Evolutionary conservation across 2,113 vertebrate genomes (phyloP).

Genomic region (Sminthopsis crassicaudata): DNA sequence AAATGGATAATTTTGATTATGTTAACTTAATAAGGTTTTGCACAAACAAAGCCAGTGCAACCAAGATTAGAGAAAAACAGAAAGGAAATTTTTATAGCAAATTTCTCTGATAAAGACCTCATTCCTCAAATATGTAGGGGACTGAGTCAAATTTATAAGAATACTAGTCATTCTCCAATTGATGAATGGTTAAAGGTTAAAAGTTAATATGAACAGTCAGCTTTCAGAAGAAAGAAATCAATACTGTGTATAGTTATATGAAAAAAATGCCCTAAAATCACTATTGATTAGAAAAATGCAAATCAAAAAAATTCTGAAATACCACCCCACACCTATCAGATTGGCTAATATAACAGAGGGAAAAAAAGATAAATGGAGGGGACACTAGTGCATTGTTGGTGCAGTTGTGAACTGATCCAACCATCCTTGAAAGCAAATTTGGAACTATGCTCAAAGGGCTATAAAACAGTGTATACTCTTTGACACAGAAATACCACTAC

Average conservation of each 20-base stretch:
- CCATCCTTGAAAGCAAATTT: neutral
- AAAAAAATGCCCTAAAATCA: neutral
- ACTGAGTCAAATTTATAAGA: neutral
- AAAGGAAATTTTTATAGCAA: neutral
- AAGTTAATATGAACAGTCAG: neutral
- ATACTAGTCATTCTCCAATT: neutral
- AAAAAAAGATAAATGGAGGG: neutral
- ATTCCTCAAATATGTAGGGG: neutral
- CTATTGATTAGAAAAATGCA: neutral
- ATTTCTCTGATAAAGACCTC: neutral
- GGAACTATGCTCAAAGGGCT: neutral
- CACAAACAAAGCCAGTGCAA: neutral
- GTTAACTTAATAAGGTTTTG: neutral
- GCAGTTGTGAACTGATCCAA: neutral
- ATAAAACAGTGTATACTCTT: neutral
- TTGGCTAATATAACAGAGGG: neutral
- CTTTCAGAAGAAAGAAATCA: neutral
- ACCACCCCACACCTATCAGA: neutral
- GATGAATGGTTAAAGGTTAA: neutral
- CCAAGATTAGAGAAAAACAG: neutral
- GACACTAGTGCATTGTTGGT: neutral
- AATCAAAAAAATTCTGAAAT: neutral
- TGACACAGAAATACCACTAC: neutral
- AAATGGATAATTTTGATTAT: neutral
- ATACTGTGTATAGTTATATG: neutral